A percentile compares a stretch with the other conserved stretches of the same genome.
Evolutionary conservation across 2,113 vertebrate species (phyloP).

Genomic region (Erythrocercus mccallii): DNA sequence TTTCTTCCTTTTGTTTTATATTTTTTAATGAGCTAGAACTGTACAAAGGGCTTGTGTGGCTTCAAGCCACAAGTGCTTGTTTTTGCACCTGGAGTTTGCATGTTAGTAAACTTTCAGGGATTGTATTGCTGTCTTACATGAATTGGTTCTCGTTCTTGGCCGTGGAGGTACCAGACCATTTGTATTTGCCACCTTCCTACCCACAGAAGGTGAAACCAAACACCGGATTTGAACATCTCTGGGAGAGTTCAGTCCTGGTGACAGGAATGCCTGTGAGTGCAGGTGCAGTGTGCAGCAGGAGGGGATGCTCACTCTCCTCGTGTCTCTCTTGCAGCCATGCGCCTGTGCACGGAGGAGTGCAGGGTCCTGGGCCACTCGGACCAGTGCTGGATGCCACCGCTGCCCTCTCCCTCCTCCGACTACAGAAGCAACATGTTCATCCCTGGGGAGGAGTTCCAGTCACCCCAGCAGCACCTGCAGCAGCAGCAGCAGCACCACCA

Average conservation of each 20-base stretch:
- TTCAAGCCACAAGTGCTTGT: neutral
- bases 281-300: neutral
- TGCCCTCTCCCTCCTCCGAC: slow-evolving; percentile 85
- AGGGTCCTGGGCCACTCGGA: slow-evolving; percentile 93
- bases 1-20: neutral
- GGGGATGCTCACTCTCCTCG: neutral
- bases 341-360: slow-evolving; percentile 94
- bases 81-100: neutral
- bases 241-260: neutral
- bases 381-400: slow-evolving; percentile 97
- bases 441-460: slow-evolving; percentile 86
- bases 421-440: slow-evolving; percentile 97
- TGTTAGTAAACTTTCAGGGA: neutral
- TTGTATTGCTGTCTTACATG: neutral
- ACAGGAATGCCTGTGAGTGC: neutral
- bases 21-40: neutral
- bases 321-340: slow-evolving; percentile 79
- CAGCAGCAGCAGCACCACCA: slow-evolving; percentile 50
- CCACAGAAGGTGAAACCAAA: neutral
- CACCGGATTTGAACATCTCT: neutral
- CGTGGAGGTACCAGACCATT: neutral
- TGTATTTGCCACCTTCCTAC: neutral
- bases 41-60: neutral
- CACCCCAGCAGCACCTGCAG: slow-evolving; percentile 40
- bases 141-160: neutral